Percentiles rank a stretch among this genome's conserved stretches.
Conservation (phyloP, 1,140 invertebrate genomes). For the Ptiloglossa arizonensis region DNA sequence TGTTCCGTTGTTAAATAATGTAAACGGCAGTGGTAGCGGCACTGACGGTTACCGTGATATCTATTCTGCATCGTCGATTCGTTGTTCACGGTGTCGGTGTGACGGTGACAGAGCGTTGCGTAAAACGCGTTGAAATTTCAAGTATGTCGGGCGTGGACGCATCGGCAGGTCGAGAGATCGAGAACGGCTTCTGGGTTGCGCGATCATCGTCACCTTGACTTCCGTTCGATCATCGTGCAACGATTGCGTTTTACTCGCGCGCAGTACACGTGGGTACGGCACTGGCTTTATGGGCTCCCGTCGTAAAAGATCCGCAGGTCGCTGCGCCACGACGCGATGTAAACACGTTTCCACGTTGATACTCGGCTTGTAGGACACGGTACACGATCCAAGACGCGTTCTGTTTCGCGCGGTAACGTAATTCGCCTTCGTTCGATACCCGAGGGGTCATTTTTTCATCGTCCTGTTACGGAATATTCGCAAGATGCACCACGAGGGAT, state of each 20-base stretch:
- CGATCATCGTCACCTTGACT: conserved; percentile 28
- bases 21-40: too few species aligned
- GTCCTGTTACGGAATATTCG: conserved; percentile 1
- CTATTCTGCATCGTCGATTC: not conserved
- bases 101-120: not conserved
- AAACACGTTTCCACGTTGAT: conserved; percentile 56
- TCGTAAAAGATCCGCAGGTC: conserved; percentile 54
- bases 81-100: not conserved
- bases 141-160: too few species aligned
- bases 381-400: not conserved
- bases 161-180: not conserved
- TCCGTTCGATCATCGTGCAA: conserved; percentile 33
- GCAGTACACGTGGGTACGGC: conserved; percentile 31
- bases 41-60: too few species aligned
- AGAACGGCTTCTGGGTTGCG: not conserved
- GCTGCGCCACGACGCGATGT: conserved; percentile 54
- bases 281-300: conserved; percentile 46
- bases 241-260: not conserved
- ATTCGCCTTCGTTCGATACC: conserved; percentile 22
- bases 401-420: conserved; percentile 29
- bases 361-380: conserved; percentile 51
- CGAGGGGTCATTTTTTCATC: conserved; percentile 5
- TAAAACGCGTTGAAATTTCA: conserved; percentile 11
- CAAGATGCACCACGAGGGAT: not conserved
- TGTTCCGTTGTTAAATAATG: too few species aligned